A percentile compares a stretch with the other conserved stretches of the same genome.
These are phyloP conservation scores for Epizoanthus ramosus DNA, from an alignment of 92 coral and sea anemone genomes.

Conservation along the genomic window DNA sequence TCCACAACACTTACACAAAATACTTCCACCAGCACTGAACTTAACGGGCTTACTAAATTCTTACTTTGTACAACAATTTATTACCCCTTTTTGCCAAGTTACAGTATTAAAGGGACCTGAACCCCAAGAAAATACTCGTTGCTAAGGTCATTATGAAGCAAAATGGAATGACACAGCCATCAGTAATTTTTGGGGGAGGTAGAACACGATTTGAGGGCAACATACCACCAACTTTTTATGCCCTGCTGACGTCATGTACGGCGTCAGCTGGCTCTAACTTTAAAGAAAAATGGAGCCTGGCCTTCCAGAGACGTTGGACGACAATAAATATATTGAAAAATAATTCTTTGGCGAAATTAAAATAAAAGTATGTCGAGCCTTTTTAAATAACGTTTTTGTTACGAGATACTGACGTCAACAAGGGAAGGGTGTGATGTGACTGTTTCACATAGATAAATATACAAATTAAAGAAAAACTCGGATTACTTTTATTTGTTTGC, in stretches of 20 bases:
- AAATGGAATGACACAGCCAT: too few relatives aligned
- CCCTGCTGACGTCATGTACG: too few relatives aligned
- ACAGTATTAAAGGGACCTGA: neutral
- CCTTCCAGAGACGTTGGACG: neutral
- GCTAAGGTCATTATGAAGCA: neutral
- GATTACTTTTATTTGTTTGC: neutral
- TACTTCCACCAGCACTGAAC: too few relatives aligned
- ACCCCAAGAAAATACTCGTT: neutral
- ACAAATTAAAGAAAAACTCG: neutral
- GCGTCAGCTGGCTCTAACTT: neutral
- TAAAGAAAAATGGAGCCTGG: neutral
- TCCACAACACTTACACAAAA: too few relatives aligned
- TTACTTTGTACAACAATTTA: too few relatives aligned
- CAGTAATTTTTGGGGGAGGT: neutral
- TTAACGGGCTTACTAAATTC: too few relatives aligned
- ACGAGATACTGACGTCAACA: neutral
- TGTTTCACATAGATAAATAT: too few relatives aligned
- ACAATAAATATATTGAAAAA: too few relatives aligned
- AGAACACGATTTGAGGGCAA: neutral
- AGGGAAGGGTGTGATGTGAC: neutral
- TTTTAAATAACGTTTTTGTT: neutral
- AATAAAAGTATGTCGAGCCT: neutral
- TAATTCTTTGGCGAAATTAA: neutral
- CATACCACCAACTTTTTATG: neutral
- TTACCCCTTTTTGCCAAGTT: too few relatives aligned